Base-by-base conservation (phyloP, 2,113 vertebrate genomes). In the Tor tambroides region DNA sequence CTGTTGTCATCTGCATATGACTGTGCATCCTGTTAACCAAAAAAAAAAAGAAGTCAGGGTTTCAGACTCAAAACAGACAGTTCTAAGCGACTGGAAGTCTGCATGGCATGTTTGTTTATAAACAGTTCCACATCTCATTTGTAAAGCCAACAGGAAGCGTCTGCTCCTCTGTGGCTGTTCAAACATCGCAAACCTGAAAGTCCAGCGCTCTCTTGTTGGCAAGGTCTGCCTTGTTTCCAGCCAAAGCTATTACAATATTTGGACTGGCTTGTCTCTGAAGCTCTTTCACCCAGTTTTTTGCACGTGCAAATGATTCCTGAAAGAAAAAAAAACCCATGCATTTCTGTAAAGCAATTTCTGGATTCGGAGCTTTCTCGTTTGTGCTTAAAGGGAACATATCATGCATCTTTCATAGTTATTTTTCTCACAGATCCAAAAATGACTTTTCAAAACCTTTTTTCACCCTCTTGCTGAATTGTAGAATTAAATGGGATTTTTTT, bases 211-310 rank as follows among this genome's bases (percentile, higher is more conserved):
- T 97, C 94, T 99, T 99, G 95, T 95, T 98, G 88, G 97, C 96
- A 87, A 99, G 96, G 89, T 99, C 98, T 65, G 97, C 97, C 94
- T 99, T 99, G 94, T 99, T 99, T 94, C 98, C 98, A 87, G 98
- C 97, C 95, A 99, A 96, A 89, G 98, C 98, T 97, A 99, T 99
- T 94, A 99, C 98, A 92, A 99, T 99, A 91, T 98, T 99, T 90
- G 98, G 98, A 94, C 98, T 99, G 93, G 98, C 98, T 98, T 99
- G 98, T 94, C 97, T 97, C 94, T 99, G 98, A 91, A 99, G 97
- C 93, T 99, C 98, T 94, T 99, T 99, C 90, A 99, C 98, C 98
- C 98, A 99, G 88, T 99, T 99, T 95, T 99, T 99, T 35, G 98
- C 98, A 95, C 98, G 97, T 91, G 97, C 96, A 95, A 99, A 99